Base-by-base conservation (phyloP, 2,888 invertebrate genomes). In the Tipula confusa region DNA sequence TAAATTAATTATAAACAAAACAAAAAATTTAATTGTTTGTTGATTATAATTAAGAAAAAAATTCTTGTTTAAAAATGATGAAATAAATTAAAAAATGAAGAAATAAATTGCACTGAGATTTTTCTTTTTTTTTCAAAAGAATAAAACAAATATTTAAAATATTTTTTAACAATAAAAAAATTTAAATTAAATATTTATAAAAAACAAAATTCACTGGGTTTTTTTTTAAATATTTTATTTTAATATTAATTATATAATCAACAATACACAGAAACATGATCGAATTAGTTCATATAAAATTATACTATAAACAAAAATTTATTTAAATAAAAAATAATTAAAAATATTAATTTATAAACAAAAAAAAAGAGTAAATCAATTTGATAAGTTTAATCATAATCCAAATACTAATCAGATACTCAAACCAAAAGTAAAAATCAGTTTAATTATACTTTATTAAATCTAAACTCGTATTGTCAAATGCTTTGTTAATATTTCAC, bases 21-120 rank as follows among this genome's bases (percentile, higher is more conserved):
- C 80, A 80, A 80, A 80, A 29, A 80, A 80, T 80, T 80, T 29
- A 80, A 80, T 64, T 64, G 64, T 64, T 64, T 64, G 64, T 64
- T 64, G 64, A 64, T 64, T 64, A 64, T 64, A 64, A 64, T 64
- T 64, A 64, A 64, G 18, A 2, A n/a, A n/a, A n/a, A n/a, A n/a
- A 7, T 43, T 64, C 24, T 64, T 64, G 64, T 64, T 43, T 64
- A 64, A 64, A 64, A 64, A 64, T 24, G 64, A 64, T 64, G 64
- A 64, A 64, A 64, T 64, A 64, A 64, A 64, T 64, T 24, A 64
- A 64, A 64, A 64, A 64, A 64, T 64, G 64, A 64, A 64, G 64
- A 64, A 64, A 64, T 64, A 64, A 64, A 64, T 64, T 64, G 64
- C 64, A 64, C 64, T 64, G 64, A 24, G 24, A 64, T 18, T 64